Conservation (phyloP, 2,113 vertebrate species). For the Manacus vitellinus region DNA sequence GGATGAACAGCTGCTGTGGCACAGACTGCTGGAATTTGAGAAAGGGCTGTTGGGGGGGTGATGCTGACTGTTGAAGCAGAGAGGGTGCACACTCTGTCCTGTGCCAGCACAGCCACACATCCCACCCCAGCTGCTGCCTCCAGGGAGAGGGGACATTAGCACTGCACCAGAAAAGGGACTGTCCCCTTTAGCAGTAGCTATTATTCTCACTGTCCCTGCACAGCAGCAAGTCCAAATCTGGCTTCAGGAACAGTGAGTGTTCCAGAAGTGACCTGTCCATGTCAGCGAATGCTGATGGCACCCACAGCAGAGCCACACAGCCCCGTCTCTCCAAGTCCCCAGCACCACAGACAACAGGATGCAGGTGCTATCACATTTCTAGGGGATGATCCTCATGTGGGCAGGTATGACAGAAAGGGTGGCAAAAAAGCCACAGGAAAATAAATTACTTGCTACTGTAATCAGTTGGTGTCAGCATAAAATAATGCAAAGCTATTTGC, state of each 20-base stretch:
- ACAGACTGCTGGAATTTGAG: background rate
- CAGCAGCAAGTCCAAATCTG: background rate
- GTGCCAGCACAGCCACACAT: background rate
- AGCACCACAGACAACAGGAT: fast-evolving
- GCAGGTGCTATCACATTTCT: background rate
- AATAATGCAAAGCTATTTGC: background rate
- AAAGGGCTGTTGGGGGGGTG: background rate
- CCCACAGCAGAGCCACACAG: background rate
- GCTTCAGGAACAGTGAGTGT: background rate
- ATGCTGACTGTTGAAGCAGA: background rate
- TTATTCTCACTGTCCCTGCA: background rate
- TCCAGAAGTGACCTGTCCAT: background rate
- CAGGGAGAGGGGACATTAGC: background rate
- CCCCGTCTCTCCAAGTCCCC: too few species aligned
- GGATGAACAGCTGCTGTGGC: background rate
- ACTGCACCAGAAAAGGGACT: too few species aligned
- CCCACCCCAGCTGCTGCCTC: background rate
- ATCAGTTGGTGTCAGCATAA: background rate
- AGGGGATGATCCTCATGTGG: background rate
- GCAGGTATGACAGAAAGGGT: background rate
- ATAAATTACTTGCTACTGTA: background rate
- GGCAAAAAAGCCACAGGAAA: background rate
- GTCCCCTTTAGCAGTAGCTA: background rate
- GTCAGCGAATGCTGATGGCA: fast-evolving
- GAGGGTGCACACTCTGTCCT: background rate